phyloP scores from a whole-genome alignment of 2,113 vertebrate species.

The Oreochromis niloticus region DNA sequence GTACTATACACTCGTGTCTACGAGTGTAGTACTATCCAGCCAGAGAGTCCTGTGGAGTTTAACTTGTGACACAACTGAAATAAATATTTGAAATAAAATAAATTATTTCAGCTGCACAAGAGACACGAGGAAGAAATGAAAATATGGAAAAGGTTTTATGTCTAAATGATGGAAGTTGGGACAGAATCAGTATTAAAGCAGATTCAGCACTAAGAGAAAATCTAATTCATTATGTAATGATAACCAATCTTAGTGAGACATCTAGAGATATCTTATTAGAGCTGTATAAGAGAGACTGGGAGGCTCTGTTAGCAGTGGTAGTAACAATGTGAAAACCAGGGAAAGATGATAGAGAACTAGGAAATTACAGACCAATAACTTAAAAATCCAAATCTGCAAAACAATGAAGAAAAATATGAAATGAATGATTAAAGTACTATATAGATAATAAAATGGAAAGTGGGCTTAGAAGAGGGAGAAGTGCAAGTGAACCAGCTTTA shows the following conservation, averaged over 20 bases:
- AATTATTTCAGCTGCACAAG: neutral
- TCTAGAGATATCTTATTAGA: too few species aligned
- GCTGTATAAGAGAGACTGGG: neutral
- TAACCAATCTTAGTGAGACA: neutral
- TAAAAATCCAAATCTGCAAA: neutral
- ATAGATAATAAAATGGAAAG: neutral
- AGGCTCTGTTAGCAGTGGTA: neutral
- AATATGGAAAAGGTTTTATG: neutral
- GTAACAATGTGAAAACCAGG: neutral
- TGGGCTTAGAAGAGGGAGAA: neutral
- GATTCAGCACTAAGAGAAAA: neutral
- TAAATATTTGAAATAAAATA: neutral
- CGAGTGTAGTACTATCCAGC: neutral
- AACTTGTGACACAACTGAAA: neutral
- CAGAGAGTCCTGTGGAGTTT: neutral
- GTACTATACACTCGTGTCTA: neutral
- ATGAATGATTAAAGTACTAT: neutral
- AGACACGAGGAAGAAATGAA: neutral
- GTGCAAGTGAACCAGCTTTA: neutral
- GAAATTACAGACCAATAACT: too few species aligned
- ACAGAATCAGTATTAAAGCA: neutral
- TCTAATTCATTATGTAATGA: too few species aligned
- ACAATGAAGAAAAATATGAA: neutral
- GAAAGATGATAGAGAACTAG: too few species aligned
- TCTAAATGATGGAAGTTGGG: neutral